Base-by-base conservation (phyloP, 2,113 vertebrate genomes). In the Neotoma lepida region DNA sequence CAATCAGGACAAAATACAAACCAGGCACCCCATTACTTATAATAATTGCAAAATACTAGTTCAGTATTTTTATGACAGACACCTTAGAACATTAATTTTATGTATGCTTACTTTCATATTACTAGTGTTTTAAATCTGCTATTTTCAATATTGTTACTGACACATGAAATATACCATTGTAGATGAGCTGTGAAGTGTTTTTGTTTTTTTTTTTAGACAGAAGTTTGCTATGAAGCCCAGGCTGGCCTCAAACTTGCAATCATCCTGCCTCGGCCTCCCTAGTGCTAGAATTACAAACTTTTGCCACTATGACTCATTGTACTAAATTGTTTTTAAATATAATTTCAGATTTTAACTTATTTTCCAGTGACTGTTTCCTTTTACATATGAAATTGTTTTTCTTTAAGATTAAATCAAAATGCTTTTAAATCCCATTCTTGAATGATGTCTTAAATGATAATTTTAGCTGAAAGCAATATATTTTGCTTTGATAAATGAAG, bases 61-160 rank as follows among this genome's bases (percentile, higher is more conserved):
- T 18, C 1, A n/a, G 51, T n/a, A 2, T 58, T 87, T 76, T 28
- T 17, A 30, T 12, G 44, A 58, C 46, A 66, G 68, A 26, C 3
- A 4, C 24, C 22, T 28, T 13, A 77, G 76, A 46, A 13, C 64
- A 26, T 35, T 9, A 17, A 15, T 7, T 30, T 73, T 28, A 41
- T 17, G 56, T 4, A 44, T 13, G n/a, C 30, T 68, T 35, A 3
- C n/a, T 64, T 44, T 22, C 46, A 76, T 46, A 1, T 49, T 4
- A 28, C 49, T 44, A 17, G 54, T 12, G 66, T 56, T 71, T 86
- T 71, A 61, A 58, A 86, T 49, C 51, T 17, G 10, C 35, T 18
- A 0, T 5, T 24, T 56, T 41, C 35, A 39, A 6, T 51, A 4
- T 17, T 41, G 35, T 49, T 39, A 3, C 0, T 18, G 46, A 88